These are phyloP conservation scores for Macrosiphum euphorbiae DNA, from an alignment of 2,888 invertebrate genomes.

Conservation along the genomic window DNA sequence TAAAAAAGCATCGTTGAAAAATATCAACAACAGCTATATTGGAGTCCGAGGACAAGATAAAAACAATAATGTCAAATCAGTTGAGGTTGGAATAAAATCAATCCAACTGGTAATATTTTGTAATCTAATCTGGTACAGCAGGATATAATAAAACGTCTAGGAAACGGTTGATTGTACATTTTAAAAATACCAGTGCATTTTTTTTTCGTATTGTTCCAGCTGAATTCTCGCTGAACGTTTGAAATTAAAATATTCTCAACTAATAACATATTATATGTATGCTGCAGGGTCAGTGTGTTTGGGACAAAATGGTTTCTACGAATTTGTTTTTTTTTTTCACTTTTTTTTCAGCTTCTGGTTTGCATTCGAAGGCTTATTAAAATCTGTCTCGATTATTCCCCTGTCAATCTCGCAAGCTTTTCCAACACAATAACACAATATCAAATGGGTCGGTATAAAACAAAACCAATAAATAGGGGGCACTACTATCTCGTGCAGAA, in stretches of 20 bases:
- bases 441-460: background rate
- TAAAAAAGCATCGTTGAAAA: background rate
- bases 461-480: background rate
- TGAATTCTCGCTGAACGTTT: background rate
- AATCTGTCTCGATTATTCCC: background rate
- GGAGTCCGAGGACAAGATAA: background rate
- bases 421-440: background rate
- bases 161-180: background rate
- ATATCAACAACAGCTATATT: background rate
- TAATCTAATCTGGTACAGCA: background rate
- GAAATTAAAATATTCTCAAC: background rate
- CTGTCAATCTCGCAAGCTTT: background rate
- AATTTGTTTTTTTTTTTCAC: background rate
- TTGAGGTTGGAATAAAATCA: background rate
- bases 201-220: background rate
- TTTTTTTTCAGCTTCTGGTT: background rate
- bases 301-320: background rate
- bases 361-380: background rate
- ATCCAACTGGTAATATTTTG: background rate
- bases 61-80: background rate
- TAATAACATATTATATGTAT: background rate
- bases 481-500: background rate
- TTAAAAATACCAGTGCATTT: background rate
- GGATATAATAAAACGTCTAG: background rate
- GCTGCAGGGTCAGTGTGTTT: background rate